These are phyloP conservation scores for Heterochromis multidens DNA, from an alignment of 2,113 vertebrate species.

Conservation along the genomic window DNA sequence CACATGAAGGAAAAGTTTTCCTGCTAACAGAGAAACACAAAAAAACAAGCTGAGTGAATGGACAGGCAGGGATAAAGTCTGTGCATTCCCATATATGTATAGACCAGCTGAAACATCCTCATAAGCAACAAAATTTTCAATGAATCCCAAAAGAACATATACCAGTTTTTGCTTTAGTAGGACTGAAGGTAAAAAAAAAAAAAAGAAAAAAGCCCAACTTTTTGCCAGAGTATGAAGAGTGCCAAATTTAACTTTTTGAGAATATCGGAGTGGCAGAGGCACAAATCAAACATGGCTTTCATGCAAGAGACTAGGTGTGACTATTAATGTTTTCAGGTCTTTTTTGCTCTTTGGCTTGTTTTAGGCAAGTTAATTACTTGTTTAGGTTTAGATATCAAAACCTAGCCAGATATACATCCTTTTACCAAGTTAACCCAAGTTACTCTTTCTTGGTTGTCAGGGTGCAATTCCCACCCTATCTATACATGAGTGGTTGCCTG, in stretches of 20 bases:
- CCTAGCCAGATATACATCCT: not conserved
- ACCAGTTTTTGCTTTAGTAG: too few relatives aligned
- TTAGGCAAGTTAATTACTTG: not conserved
- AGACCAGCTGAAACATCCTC: not conserved
- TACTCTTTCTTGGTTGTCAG: not conserved
- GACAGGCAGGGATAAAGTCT: not conserved
- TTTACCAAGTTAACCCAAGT: not conserved
- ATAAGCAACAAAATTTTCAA: not conserved
- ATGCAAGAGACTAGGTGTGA: not conserved
- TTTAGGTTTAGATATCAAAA: not conserved
- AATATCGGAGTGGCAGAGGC: not conserved
- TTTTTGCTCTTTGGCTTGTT: not conserved
- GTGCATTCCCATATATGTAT: not conserved
- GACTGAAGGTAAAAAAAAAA: too few relatives aligned
- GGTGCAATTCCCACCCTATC: not conserved
- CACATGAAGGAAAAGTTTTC: not conserved
- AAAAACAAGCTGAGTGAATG: not conserved
- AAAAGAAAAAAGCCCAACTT: too few relatives aligned
- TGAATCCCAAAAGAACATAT: not conserved
- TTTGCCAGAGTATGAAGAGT: too few relatives aligned
- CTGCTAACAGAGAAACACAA: slow-evolving; percentile 5
- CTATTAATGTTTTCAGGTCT: not conserved
- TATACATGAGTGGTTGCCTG: not conserved
- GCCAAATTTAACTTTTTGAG: too few relatives aligned
- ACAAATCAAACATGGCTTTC: not conserved